A percentile compares a stretch with the other conserved stretches of the same genome.
Conservation (phyloP, 1,140 invertebrate genomes). For the Chelonus insularis region DNA sequence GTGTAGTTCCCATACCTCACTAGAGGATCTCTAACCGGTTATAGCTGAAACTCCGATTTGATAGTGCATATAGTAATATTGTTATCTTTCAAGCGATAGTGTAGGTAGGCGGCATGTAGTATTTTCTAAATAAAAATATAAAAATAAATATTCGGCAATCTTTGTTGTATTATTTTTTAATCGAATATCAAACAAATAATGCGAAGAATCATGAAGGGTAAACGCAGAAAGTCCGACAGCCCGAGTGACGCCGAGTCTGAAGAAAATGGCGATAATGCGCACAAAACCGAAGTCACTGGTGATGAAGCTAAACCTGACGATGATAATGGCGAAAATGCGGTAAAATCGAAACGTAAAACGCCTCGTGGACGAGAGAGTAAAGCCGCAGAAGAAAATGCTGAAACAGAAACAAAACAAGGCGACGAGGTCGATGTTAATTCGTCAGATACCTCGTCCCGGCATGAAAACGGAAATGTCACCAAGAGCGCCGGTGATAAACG, state of each 20-base stretch:
- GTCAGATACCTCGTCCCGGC: conserved; percentile 16
- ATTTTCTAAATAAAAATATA: no score
- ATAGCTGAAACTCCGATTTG: background rate
- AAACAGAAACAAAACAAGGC: conserved; percentile 15
- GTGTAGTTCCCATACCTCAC: no score
- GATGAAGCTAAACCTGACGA: conserved; percentile 13
- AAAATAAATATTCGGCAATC: no score
- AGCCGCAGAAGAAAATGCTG: background rate
- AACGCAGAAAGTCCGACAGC: conserved; percentile 48
- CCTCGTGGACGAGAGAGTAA: conserved; percentile 22
- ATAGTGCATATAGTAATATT: no score
- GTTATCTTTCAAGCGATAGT: no score
- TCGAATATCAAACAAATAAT: conserved; percentile 1
- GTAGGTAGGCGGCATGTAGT: no score
- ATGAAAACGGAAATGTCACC: conserved; percentile 41
- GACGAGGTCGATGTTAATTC: conserved; percentile 4
- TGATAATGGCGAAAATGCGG: conserved; percentile 25
- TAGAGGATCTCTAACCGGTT: background rate
- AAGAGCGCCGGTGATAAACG: conserved; percentile 36
- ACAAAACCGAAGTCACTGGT: conserved; percentile 20
- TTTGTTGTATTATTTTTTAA: no score
- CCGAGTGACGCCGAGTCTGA: conserved; percentile 47
- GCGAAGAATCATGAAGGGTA: conserved; percentile 38
- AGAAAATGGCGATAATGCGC: conserved; percentile 47
- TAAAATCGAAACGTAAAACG: conserved; percentile 24